Evolutionary conservation across 2,113 vertebrate species (phyloP).

Genomic region (Indicator indicator): DNA sequence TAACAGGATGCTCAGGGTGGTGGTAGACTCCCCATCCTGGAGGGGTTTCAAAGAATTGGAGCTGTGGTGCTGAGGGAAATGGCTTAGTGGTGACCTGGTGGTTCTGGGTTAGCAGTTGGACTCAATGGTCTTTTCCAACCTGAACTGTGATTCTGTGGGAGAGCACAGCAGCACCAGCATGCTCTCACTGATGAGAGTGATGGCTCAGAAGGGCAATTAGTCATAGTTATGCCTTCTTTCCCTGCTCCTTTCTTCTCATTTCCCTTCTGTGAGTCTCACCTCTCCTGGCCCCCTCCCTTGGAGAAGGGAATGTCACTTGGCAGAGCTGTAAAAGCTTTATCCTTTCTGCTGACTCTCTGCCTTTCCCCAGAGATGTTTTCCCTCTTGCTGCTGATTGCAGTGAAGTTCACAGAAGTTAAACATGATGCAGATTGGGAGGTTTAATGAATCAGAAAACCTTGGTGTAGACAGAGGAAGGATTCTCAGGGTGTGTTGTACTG

Average conservation of each 20-base stretch:
- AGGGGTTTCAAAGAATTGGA: no score
- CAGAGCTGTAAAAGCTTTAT: neutral
- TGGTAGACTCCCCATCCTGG: no score
- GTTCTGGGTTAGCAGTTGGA: no score
- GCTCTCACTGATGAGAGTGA: neutral
- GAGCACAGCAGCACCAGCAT: neutral
- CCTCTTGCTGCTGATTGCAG: neutral
- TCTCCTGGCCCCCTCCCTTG: neutral
- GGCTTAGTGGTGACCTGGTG: no score
- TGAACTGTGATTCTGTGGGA: no score
- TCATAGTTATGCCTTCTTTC: neutral
- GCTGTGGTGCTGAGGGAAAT: no score
- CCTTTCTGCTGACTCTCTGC: conserved; percentile 25
- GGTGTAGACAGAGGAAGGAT: neutral
- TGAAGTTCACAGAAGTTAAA: conserved; percentile 44
- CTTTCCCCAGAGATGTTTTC: neutral
- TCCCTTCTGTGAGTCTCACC: neutral
- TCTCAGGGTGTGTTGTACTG: neutral
- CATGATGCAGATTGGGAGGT: neutral
- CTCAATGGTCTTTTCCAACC: no score
- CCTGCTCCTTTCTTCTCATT: neutral
- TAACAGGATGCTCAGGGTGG: no score
- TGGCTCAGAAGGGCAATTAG: neutral
- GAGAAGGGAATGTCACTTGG: neutral
- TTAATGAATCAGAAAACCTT: conserved; percentile 43